phyloP scores from a whole-genome alignment of 1,140 invertebrate species.

The Drosophila sp. region DNA sequence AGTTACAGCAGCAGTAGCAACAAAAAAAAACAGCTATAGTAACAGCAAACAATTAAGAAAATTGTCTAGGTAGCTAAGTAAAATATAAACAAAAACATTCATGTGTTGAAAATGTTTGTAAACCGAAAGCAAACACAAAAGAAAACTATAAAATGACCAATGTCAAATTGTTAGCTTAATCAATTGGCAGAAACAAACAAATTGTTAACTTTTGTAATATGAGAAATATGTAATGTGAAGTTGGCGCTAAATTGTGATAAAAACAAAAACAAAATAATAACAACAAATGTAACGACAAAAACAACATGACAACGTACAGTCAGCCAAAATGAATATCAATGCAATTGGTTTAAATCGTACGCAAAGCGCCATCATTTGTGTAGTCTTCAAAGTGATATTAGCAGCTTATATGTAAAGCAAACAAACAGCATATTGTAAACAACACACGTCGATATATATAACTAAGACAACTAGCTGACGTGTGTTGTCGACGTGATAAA shows the following conservation, averaged over 20 bases:
- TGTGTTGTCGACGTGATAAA: constrained; percentile 25
- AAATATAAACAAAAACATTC: constrained; percentile 50
- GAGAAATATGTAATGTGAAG: constrained; percentile 62
- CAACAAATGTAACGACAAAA: constrained; percentile 66
- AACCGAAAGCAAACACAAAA: constrained; percentile 52
- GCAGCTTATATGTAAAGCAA: constrained; percentile 58
- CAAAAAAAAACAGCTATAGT: constrained; percentile 42
- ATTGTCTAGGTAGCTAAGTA: constrained; percentile 81
- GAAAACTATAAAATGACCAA: constrained; percentile 47
- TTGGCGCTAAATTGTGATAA: constrained; percentile 78
- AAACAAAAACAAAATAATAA: constrained; percentile 49
- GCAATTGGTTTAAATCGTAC: constrained; percentile 31
- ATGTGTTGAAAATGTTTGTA: constrained; percentile 64
- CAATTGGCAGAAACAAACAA: constrained; percentile 60
- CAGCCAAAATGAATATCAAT: constrained; percentile 1
- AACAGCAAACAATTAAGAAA: constrained; percentile 71
- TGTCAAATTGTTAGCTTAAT: constrained; percentile 75
- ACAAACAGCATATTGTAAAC: constrained; percentile 35
- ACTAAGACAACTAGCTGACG: constrained; percentile 18
- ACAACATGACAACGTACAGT: constrained; percentile 38
- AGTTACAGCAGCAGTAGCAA: constrained; percentile 49
- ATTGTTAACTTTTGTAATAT: constrained; percentile 81
- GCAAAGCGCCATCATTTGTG: constrained; percentile 73
- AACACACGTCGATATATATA: constrained; percentile 20
- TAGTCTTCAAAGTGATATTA: constrained; percentile 79